Evolutionary conservation across 2,888 invertebrate species (phyloP), one percentile per base, ranked within the genome.

Genomic region (Parascotia fuliginaria): DNA sequence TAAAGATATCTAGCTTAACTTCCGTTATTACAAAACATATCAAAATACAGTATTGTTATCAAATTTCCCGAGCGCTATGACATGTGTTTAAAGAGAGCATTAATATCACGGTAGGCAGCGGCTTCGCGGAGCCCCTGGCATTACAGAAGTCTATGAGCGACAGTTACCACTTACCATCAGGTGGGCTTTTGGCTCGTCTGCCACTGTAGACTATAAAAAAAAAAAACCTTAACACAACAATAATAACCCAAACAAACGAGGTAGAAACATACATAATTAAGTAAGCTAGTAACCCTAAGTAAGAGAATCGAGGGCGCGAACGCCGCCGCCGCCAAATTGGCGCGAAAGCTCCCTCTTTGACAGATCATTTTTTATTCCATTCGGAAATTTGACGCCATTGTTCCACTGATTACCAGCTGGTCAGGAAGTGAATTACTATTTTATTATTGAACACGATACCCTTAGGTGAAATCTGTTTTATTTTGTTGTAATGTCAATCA

Each of bases 291-390:
- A 73, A 75, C 85, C 80, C 81, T 78, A 65, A 60, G 49, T 56
- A 60, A 75, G 19, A 5, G n/a, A n/a, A n/a, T 5, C 38, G 80
- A 81, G 86, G 85, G 87, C 82, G 80, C 78, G 78, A 83, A 79
- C 75, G 75, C 77, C 75, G 19, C 24, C 24, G 24, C 24, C 31
- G 68, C 75, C 81, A 88, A 89, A 87, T 87, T 87, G 87, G 87
- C 89, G 88, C 87, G 86, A 89, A 89, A 87, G 79, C 78, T 77
- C 79, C 70, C 65, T 69, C 70, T 85, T 85, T 87, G 89, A 89
- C 87, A 89, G 88, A 87, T 89, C 83, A 89, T 89, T 89, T 88
- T 85, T 90, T 88, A 89, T 87, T 87, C 60, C 75, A 75, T 84
- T 85, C 83, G 82, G 75, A 85, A 86, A 85, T 81, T 83, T 75